Conservation (phyloP, 2,797 vertebrate genomes). For the Octomys mimax region DNA sequence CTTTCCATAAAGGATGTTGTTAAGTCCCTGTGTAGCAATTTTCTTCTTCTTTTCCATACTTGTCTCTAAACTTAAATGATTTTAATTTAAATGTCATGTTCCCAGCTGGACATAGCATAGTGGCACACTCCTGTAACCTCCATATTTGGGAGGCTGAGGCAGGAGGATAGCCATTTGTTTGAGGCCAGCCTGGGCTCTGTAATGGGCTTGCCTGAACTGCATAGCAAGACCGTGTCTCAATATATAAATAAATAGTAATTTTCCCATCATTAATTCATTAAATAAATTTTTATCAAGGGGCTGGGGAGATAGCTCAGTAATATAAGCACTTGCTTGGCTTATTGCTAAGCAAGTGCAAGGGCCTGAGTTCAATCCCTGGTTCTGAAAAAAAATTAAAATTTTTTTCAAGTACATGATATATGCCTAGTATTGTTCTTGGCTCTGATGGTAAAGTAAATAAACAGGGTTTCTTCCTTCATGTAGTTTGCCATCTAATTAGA, state of each 20-base stretch:
- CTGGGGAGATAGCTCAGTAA: too few species aligned
- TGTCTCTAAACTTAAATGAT: not conserved
- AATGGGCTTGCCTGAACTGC: not conserved
- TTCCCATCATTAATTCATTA: constrained; percentile 57
- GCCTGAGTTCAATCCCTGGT: too few species aligned
- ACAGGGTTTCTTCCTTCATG: not conserved
- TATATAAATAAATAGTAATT: not conserved
- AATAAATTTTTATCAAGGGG: constrained; percentile 37
- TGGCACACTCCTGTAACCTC: not conserved
- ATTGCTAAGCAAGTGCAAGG: too few species aligned
- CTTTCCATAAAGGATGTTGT: constrained; percentile 37
- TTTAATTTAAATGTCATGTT: constrained; percentile 9
- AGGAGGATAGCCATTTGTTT: not conserved
- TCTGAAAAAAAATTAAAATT: too few species aligned
- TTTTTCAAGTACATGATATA: not conserved
- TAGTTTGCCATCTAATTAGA: constrained; percentile 21
- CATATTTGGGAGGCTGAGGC: not conserved
- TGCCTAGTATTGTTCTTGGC: not conserved
- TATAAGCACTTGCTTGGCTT: too few species aligned
- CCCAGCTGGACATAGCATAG: not conserved
- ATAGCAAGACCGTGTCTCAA: not conserved
- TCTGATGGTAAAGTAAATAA: constrained; percentile 48
- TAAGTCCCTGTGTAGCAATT: not conserved
- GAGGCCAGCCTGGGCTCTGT: not conserved
- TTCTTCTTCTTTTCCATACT: constrained; percentile 13